Evolutionary conservation across 2,113 vertebrate species (phyloP).

Genomic region (Gallinago undulata): DNA sequence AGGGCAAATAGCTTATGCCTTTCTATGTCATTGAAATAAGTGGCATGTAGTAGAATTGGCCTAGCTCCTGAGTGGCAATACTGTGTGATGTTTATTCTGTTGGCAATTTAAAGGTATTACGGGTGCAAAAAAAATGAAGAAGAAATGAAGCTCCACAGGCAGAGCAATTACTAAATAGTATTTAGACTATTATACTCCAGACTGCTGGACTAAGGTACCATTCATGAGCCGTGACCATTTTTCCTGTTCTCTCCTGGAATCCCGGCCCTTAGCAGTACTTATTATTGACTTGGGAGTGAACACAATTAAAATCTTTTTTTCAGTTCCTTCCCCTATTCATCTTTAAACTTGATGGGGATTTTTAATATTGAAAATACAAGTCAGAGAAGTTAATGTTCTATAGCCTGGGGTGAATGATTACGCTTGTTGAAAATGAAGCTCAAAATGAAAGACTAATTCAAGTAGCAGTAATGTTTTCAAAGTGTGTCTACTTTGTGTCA

Average conservation of each 20-base stretch:
- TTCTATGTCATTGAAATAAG: background rate
- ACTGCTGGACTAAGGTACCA: background rate
- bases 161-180: background rate
- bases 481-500: background rate
- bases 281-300: background rate
- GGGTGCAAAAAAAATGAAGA: background rate
- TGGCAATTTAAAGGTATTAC: background rate
- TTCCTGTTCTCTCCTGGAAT: background rate
- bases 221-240: background rate
- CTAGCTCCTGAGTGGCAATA: background rate
- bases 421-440: slow-evolving; percentile 8
- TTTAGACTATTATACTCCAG: background rate
- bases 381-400: background rate
- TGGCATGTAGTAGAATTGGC: background rate
- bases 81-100: background rate
- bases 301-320: background rate
- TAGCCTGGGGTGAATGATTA: background rate
- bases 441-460: slow-evolving; percentile 6
- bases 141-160: background rate
- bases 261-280: background rate
- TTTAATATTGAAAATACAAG: background rate
- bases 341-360: background rate
- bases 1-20: background rate
- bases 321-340: background rate
- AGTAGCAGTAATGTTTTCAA: background rate